These are phyloP conservation scores for Phenacoccus solenopsis DNA, from an alignment of 1,140 invertebrate species.

Conservation along the genomic window DNA sequence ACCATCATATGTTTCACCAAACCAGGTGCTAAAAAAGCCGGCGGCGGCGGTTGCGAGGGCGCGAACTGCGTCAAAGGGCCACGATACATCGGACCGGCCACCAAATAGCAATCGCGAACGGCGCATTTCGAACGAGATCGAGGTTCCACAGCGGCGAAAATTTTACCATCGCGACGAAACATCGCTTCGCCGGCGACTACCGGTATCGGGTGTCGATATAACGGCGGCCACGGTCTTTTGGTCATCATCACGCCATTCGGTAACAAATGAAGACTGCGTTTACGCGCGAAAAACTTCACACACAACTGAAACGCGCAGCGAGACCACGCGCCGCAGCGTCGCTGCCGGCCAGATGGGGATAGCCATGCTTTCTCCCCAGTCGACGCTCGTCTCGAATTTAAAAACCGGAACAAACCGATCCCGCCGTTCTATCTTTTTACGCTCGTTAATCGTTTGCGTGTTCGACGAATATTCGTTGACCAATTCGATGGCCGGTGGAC, in stretches of 20 bases:
- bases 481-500: no score
- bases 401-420: no score
- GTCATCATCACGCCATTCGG: constrained; percentile 7
- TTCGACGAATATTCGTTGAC: no score
- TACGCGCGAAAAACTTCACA: constrained; percentile 1
- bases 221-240: constrained; percentile 44
- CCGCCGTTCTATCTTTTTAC: no score
- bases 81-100: neutral
- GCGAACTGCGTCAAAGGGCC: neutral
- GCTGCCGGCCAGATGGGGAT: no score
- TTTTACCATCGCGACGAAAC: neutral
- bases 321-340: no score
- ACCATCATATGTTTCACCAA: neutral
- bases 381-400: no score
- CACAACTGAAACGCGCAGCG: constrained; percentile 10
- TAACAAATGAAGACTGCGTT: neutral
- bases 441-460: no score
- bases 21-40: neutral
- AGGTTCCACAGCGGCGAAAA: neutral
- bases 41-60: no score
- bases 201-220: constrained; percentile 38
- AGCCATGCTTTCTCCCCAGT: neutral
- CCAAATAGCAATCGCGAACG: neutral
- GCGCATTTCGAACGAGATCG: neutral
- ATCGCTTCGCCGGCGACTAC: constrained; percentile 30